These are phyloP conservation scores for Gandaritis pyraliata DNA, from an alignment of 2,888 invertebrate species.

Conservation along the genomic window DNA sequence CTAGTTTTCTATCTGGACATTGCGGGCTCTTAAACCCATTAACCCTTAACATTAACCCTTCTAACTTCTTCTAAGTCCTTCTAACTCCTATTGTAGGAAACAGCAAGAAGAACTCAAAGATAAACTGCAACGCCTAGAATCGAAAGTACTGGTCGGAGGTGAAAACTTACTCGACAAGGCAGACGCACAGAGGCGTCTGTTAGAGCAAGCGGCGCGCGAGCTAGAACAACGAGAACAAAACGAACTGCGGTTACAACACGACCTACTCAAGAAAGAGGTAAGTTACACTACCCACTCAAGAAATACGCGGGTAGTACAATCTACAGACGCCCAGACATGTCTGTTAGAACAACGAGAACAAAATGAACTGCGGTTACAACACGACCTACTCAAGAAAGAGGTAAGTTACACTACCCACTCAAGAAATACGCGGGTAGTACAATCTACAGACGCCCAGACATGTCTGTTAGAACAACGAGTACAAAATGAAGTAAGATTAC, in stretches of 20 bases:
- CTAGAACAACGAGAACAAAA: conserved; percentile 90
- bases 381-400: conserved; percentile 94
- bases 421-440: neutral
- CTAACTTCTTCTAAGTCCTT: too few species aligned
- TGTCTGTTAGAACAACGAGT: conserved; percentile 92
- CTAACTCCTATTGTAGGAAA: conserved; percentile 68
- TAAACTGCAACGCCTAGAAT: conserved; percentile 95
- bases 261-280: conserved; percentile 94
- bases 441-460: conserved; percentile 90
- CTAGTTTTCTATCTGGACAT: too few species aligned
- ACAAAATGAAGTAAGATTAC: conserved; percentile 91
- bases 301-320: neutral
- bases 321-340: conserved; percentile 91
- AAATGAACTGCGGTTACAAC: conserved; percentile 91
- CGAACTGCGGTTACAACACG: conserved; percentile 92
- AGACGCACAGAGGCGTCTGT: conserved; percentile 94
- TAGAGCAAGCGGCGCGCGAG: conserved; percentile 94
- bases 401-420: conserved; percentile 57
- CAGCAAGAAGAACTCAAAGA: conserved; percentile 93
- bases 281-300: neutral
- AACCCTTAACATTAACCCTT: too few species aligned
- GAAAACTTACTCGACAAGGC: conserved; percentile 99
- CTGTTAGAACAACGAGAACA: conserved; percentile 91
- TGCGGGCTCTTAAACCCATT: too few species aligned
- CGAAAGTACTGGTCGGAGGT: conserved; percentile 98